These are phyloP conservation scores for Cherax destructor DNA, from an alignment of 1,140 invertebrate species.

Conservation along the genomic window DNA sequence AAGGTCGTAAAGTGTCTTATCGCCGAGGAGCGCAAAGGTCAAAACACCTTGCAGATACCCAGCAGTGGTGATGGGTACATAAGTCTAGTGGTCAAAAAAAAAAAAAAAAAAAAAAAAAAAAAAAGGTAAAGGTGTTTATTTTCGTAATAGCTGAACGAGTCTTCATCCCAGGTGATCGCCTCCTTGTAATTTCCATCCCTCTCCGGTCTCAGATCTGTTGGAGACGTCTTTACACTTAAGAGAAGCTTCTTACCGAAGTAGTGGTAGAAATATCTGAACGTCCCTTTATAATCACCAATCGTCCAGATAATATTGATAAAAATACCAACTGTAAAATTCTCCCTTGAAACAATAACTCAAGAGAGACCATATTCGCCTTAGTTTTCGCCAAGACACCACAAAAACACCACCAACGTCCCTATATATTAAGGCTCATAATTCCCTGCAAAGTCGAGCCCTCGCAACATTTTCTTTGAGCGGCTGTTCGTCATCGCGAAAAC, in stretches of 20 bases:
- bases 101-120: background rate
- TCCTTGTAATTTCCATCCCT: background rate
- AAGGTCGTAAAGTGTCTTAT: background rate
- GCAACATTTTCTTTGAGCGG: constrained; percentile 20
- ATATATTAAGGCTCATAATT: background rate
- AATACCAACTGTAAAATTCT: no score
- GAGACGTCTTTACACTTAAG: no score
- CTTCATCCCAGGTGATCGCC: constrained; percentile 3
- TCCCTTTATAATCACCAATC: no score
- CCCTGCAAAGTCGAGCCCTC: background rate
- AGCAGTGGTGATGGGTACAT: constrained; percentile 3
- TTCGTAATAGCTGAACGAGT: background rate
- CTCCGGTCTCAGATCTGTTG: background rate
- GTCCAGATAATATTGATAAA: no score
- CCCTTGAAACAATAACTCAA: background rate
- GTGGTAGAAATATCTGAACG: no score
- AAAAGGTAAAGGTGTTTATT: background rate
- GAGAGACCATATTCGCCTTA: background rate
- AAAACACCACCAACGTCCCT: background rate
- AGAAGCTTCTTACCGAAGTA: no score
- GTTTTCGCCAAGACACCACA: background rate
- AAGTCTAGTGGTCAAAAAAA: background rate
- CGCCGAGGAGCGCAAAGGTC: background rate
- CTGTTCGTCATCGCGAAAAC: constrained; percentile 63
- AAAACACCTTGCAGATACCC: background rate